phyloP scores from a whole-genome alignment of 2,113 vertebrate species.

The Dromiciops gliroides region DNA sequence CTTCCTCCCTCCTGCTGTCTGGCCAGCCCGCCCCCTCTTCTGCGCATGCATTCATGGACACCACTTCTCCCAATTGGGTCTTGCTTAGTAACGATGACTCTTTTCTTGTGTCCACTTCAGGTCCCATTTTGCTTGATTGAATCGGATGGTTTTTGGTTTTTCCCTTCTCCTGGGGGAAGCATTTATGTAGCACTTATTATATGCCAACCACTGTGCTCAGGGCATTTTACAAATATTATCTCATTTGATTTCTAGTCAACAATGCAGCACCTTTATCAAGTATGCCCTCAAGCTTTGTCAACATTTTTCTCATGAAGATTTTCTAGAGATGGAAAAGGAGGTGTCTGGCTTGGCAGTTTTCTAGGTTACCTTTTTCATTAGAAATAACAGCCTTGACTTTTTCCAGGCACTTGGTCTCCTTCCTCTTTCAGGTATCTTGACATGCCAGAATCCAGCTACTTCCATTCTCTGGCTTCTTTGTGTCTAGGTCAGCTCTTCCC shows the following conservation, averaged over 20 bases:
- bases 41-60: too few species aligned
- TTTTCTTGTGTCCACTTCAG: neutral
- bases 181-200: neutral
- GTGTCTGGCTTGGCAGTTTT: neutral
- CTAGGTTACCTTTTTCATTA: neutral
- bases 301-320: neutral
- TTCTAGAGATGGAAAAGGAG: neutral
- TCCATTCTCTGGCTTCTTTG: neutral
- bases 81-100: neutral
- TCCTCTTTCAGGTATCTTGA: too few species aligned
- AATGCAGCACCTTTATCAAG: neutral
- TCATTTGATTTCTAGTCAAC: neutral
- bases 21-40: neutral
- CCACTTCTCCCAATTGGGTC: neutral
- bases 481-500: neutral
- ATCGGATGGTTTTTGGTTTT: neutral
- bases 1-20: neutral
- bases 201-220: neutral
- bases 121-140: neutral
- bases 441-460: neutral
- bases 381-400: neutral
- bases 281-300: neutral
- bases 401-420: neutral
- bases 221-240: neutral
- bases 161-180: neutral